A percentile compares a stretch with the other conserved stretches of the same genome.
These are phyloP conservation scores for Fulmarus glacialis DNA, from an alignment of 2,113 vertebrate species.

Conservation along the genomic window DNA sequence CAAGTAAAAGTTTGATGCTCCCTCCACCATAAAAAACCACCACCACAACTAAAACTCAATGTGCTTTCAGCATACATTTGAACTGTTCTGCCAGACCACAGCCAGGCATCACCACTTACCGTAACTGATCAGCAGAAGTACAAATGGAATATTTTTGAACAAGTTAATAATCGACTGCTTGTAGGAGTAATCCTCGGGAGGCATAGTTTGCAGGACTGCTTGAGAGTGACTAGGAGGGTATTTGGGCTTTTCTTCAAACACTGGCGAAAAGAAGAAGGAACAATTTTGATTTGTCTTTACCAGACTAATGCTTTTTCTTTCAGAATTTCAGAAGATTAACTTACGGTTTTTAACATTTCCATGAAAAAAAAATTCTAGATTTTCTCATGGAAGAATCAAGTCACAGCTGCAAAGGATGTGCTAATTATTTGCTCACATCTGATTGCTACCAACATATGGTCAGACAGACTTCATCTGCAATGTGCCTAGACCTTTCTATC, in stretches of 20 bases:
- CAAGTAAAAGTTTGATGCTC: background rate
- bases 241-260: constrained; percentile 66
- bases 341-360: background rate
- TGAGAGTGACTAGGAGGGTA: constrained; percentile 66
- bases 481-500: background rate
- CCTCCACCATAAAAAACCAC: background rate
- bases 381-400: background rate
- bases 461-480: background rate
- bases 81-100: background rate
- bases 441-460: background rate
- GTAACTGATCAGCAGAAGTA: constrained; percentile 53
- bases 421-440: background rate
- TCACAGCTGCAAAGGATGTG: background rate
- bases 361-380: background rate
- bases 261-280: background rate
- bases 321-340: background rate
- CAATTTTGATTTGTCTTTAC: background rate
- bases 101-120: constrained; percentile 18
- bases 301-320: background rate
- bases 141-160: constrained; percentile 53
- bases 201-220: constrained; percentile 29
- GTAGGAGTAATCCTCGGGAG: constrained; percentile 54
- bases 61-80: background rate
- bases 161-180: constrained; percentile 62
- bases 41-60: background rate